Evolutionary conservation across 2,797 vertebrate species (phyloP).

Genomic region (Myotis daubentonii): DNA sequence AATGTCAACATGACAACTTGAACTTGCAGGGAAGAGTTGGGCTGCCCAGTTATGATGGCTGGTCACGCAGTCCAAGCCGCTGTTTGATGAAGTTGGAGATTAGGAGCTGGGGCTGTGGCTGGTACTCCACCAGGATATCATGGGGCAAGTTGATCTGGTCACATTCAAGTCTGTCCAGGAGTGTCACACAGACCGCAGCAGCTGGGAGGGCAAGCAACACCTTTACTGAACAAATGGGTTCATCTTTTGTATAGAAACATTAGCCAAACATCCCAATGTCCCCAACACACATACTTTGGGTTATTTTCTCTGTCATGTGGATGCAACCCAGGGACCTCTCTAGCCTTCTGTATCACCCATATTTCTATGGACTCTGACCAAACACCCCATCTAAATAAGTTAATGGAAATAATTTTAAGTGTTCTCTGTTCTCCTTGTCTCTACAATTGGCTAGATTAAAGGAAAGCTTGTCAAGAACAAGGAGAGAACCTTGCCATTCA

Average conservation of each 20-base stretch:
- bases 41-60: neutral
- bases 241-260: neutral
- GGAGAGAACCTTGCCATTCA: neutral
- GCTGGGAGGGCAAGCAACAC: slow-evolving; percentile 81
- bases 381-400: neutral
- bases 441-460: neutral
- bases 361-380: neutral
- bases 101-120: slow-evolving; percentile 90
- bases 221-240: neutral
- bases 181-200: slow-evolving; percentile 91
- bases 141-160: slow-evolving; percentile 92
- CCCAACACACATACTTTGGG: neutral
- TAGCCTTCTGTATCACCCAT: neutral
- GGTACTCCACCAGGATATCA: slow-evolving; percentile 90
- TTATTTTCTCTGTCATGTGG: neutral
- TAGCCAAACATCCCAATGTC: neutral
- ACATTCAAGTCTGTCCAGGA: slow-evolving; percentile 91
- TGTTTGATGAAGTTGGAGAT: slow-evolving; percentile 92
- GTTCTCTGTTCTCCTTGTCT: neutral
- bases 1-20: neutral
- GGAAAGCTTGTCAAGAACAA: neutral
- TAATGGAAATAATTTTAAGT: slow-evolving; percentile 3
- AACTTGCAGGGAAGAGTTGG: neutral
- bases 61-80: slow-evolving; percentile 82
- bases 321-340: too few relatives aligned